Evolutionary conservation across 2,888 invertebrate species (phyloP), one percentile per base, ranked within the genome.

Genomic region (Ennomos quercinarius): DNA sequence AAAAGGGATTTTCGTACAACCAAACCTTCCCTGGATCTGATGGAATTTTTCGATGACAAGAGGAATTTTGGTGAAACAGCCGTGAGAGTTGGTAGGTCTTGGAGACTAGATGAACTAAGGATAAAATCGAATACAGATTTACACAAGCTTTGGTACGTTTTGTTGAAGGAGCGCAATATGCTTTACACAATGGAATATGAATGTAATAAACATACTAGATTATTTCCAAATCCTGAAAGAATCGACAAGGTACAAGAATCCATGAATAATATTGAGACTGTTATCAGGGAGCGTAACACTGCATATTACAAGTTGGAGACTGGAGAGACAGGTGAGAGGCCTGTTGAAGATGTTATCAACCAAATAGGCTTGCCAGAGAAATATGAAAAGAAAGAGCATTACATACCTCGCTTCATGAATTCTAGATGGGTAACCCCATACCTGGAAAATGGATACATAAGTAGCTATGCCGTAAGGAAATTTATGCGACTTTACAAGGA

Each of bases 111-210:
- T 66, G 99, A 99, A 85, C 90, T 99, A 13, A 93, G 99, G 76
- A 94, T 99, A 47, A 99, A 99, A 87, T 98, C 98, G 46, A 99
- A 99, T 82, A 93, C 95, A 49, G 99, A 99, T 87, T 93, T 99
- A 57, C 99, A 99, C 83, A 99, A 99, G 91, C 89, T 99, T 60
- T 99, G 99, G 99, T 99, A 94, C 77, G 78, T 95, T 11, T 90
- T 99, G 57, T 87, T 99, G 52, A 99, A 99, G 90, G 99, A 99
- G 88, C 94, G 96, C 54, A 99, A 99, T 84, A 99, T 99, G 99
- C 92, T 99, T 12, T 87, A 98, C 65, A 99, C 99, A 1, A 99
- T 99, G 99, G 97, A 99, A 87, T 94, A 97, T 64, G 96, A 96
- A 82, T 94, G 95, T 85, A 95, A 95, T 49, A 86, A 94, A 41